phyloP scores from a whole-genome alignment of 2,888 invertebrate genomes.

The Sinodicranocentrus sp. region DNA sequence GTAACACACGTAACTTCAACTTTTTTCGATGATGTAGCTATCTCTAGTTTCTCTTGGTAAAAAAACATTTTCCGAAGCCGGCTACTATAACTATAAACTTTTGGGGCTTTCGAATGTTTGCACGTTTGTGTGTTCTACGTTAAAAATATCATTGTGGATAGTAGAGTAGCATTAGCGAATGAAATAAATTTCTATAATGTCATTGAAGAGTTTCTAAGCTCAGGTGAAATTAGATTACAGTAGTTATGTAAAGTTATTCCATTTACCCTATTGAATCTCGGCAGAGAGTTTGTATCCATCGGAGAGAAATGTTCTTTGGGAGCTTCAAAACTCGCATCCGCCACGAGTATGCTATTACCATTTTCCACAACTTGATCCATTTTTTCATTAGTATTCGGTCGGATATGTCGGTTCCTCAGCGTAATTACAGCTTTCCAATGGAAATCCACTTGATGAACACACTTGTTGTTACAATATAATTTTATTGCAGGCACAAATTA shows the following conservation, averaged over 20 bases:
- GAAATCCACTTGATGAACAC: slow-evolving; percentile 26
- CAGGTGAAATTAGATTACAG: slow-evolving; percentile 1
- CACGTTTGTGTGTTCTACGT: no score
- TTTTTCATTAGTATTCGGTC: slow-evolving; percentile 44
- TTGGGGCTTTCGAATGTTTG: no score
- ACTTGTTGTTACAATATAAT: slow-evolving; percentile 26
- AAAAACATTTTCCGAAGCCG: no score
- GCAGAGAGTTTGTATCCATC: slow-evolving; percentile 73
- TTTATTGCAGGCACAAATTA: slow-evolving; percentile 31
- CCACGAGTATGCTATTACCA: slow-evolving; percentile 71
- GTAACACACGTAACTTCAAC: no score
- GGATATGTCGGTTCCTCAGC: slow-evolving; percentile 21
- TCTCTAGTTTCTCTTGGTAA: no score
- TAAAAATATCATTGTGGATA: no score
- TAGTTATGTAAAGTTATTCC: neutral
- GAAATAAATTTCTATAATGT: neutral
- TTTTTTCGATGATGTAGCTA: no score
- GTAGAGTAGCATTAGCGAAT: no score
- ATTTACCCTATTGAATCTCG: slow-evolving; percentile 72
- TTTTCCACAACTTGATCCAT: slow-evolving; percentile 70
- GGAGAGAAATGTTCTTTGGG: slow-evolving; percentile 73
- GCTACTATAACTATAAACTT: neutral
- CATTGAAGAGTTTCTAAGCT: neutral
- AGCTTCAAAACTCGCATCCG: slow-evolving; percentile 65
- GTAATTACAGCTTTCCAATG: slow-evolving; percentile 41